Percentiles rank a stretch among this genome's conserved stretches.
Evolutionary conservation across 1,140 invertebrate genomes (phyloP).

Genomic region (Heterodera schachtii): DNA sequence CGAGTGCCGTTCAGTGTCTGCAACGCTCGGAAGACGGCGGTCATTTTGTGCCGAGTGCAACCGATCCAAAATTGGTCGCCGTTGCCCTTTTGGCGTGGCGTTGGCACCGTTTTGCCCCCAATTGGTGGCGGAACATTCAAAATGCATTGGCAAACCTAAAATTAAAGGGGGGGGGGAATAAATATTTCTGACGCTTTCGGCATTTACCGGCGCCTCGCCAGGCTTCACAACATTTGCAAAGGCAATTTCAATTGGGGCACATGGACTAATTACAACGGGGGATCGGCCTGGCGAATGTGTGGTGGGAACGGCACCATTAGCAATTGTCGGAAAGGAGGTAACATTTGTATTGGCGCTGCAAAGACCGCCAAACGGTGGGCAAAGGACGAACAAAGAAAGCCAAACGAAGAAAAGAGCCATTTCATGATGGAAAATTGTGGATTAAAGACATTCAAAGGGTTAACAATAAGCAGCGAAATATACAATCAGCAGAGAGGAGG

Average conservation of each 20-base stretch:
- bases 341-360: background rate
- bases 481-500: no score
- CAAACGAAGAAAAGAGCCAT: background rate
- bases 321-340: background rate
- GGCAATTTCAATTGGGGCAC: background rate
- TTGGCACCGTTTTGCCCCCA: background rate
- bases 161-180: background rate
- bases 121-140: background rate
- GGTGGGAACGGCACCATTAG: background rate
- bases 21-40: constrained; percentile 47
- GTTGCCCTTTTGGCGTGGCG: background rate
- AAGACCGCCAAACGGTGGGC: background rate
- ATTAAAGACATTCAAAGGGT: no score
- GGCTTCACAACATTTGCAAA: background rate
- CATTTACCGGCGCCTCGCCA: background rate
- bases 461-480: no score
- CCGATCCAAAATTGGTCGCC: constrained; percentile 44
- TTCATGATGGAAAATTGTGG: background rate
- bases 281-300: background rate
- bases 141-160: constrained; percentile 10
- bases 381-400: background rate
- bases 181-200: background rate
- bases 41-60: constrained; percentile 56
- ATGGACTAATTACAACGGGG: background rate
- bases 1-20: constrained; percentile 48